Base-by-base conservation (phyloP, 2,888 invertebrate species). In the Drosophila melanosoma region DNA sequence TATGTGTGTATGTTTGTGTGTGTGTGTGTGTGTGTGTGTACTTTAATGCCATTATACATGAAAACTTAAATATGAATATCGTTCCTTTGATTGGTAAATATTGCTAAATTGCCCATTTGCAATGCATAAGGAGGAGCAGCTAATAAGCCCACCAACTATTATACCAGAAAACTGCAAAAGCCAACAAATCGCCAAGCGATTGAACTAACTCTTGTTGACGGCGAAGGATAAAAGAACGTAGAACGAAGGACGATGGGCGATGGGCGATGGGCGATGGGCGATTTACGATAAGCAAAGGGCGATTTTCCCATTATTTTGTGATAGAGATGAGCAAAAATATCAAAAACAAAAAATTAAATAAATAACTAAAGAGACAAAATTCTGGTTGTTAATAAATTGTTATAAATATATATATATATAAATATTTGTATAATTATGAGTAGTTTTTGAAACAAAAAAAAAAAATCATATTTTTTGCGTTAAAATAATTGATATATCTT, bases 61-160 rank as follows among this genome's bases (percentile, higher is more conserved):
- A 63, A 67, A 83, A 74, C 74, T 89, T 81, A 87, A 79, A 87
- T 86, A 85, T 82, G 80, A 88, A 85, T 82, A 88, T 85, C 65
- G 79, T 72, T 82, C 74, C 68, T 77, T 88, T 88, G 77, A 77
- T 88, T 80, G 73, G 69, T 64, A 45, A 85, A 82, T 88, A 29
- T 82, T 75, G 54, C 80, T 72, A 33, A 82, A 82, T 82, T 70
- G 58, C 80, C 72, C 74, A 85, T 82, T 82, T 85, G 82, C 82
- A 69, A 84, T 72, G 82, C 72, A 81, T 76, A 81, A 75, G 59
- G 26, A 66, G 68, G 53, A 17, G 23, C 54, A 72, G 86, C 77
- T 83, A 88, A 88, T 84, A 88, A 88, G 77, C 77, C 57, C 26
- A 29, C 0, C 67, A 57, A 54, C 66, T 57, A 82, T 74, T 69